A percentile compares a stretch with the other conserved stretches of the same genome.
Conservation (phyloP, 1,140 invertebrate species). For the Nomia melanderi region DNA sequence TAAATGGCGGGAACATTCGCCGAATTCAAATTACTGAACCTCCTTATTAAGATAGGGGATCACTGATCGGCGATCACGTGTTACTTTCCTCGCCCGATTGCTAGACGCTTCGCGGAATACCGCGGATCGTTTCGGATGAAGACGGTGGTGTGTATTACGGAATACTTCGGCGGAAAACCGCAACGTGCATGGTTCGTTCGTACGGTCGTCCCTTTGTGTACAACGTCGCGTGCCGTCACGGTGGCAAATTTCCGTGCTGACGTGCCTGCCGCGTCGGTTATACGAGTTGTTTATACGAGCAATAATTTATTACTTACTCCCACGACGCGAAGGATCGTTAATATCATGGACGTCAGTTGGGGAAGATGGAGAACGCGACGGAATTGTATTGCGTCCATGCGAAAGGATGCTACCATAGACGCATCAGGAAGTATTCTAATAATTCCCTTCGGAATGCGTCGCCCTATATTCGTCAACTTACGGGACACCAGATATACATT, state of each 20-base stretch:
- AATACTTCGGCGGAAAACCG: conserved; percentile 22
- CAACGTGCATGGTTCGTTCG: conserved; percentile 26
- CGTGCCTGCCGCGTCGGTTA: conserved; percentile 47
- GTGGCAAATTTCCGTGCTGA: conserved; percentile 44
- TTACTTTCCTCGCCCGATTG: not conserved
- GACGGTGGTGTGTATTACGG: conserved; percentile 19
- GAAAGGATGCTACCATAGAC: not conserved
- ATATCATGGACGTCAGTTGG: conserved; percentile 40
- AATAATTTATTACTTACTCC: conserved; percentile 59
- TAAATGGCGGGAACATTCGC: too few species aligned
- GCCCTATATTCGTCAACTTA: not conserved
- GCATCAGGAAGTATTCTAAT: not conserved
- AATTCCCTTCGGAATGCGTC: not conserved
- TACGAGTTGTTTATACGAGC: conserved; percentile 57
- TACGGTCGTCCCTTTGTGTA: conserved; percentile 25
- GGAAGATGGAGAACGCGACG: conserved; percentile 26
- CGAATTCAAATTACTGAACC: too few species aligned
- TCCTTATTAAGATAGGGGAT: too few species aligned
- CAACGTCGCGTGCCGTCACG: conserved; percentile 51
- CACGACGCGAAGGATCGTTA: conserved; percentile 38
- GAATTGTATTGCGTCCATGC: conserved; percentile 31
- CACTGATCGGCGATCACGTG: too few species aligned
- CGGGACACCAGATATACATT: not conserved
- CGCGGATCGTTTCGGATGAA: conserved; percentile 16
- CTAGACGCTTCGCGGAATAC: not conserved